A percentile compares a stretch with the other conserved stretches of the same genome.
These are phyloP conservation scores for Drosophila oshimai DNA, from an alignment of 1,140 invertebrate species.

Conservation along the genomic window DNA sequence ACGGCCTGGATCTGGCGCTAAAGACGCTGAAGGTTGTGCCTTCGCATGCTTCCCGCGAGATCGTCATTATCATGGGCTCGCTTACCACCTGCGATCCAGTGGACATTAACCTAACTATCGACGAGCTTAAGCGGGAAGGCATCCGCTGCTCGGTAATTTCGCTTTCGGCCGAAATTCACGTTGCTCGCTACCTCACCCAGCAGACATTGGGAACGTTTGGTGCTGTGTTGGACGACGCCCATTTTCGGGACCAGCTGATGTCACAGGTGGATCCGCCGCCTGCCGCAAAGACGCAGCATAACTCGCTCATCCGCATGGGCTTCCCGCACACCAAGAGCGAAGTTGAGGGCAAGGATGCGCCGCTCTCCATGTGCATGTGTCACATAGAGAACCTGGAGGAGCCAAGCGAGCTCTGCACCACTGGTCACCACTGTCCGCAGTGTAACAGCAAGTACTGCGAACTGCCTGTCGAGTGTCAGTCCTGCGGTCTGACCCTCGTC, in stretches of 20 bases:
- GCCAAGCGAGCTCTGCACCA: constrained; percentile 86
- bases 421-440: constrained; percentile 97
- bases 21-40: constrained; percentile 95
- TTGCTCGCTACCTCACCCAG: constrained; percentile 92
- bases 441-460: constrained; percentile 99
- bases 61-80: constrained; percentile 95
- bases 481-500: constrained; percentile 97
- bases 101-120: constrained; percentile 93
- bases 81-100: constrained; percentile 98
- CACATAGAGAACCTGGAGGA: constrained; percentile 91
- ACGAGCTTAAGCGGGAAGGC: constrained; percentile 87
- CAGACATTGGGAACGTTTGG: constrained; percentile 85
- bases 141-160: constrained; percentile 97
- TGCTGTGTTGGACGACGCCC: constrained; percentile 92
- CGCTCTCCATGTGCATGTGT: constrained; percentile 93
- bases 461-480: constrained; percentile 97
- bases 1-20: constrained; percentile 94
- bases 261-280: constrained; percentile 94
- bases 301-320: constrained; percentile 96
- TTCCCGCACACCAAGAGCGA: constrained; percentile 88
- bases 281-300: constrained; percentile 90
- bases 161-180: constrained; percentile 95
- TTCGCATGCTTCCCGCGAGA: constrained; percentile 95
- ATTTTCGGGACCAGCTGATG: constrained; percentile 91
- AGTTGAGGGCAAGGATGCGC: constrained; percentile 86